Base-by-base conservation (phyloP, 2,113 vertebrate species). In the Atlantisia rogersi region DNA sequence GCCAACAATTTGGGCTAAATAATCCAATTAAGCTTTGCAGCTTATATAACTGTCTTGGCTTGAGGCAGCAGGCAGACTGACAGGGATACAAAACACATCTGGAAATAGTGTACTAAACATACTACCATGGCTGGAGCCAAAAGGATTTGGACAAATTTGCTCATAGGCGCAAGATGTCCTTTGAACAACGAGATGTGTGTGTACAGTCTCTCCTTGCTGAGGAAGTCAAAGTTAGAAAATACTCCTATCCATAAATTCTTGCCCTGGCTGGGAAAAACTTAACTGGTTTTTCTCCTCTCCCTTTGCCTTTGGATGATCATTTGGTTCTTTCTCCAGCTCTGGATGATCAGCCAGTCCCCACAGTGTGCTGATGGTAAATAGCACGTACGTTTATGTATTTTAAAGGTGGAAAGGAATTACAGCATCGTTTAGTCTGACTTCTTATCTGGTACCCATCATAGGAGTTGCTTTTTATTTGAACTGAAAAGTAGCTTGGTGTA, bases 11-110 rank as follows among this genome's bases (percentile, higher is more conserved):
- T 94, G 70, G 89, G 84, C 89, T 95, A 86, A 95, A 94, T 97
- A 95, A 95, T 87, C 93, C 91, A 97, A 95, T 97, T 96, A 94
- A 86, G 89, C 48, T 88, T 84, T 89, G 87, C 65, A 85, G 90
- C 60, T 96, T 96, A 94, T 94, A 73, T 95, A 95, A 94, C 85
- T 77, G 6, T 31, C 37, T 91, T 94, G 95, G 93, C 95, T 86
- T 7, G 59, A 85, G 71, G 87, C 90, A 86, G 94, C 93, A 35
- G 84, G 70, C 0, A 4, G 82, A 28, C 75, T 73, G 95, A 82
- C 20, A 0, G 60, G 70, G 94, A 63, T 63, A 35, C 58, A 69
- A 39, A 46, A 44, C 95, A 96, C 95, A 97, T 95, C 96, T 96
- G 95, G 96, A 96, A 97, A 64, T 46, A 10, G 88, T 65, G 76